These are phyloP conservation scores for Globicephala melas DNA, from an alignment of 2,113 vertebrate genomes.

Conservation along the genomic window DNA sequence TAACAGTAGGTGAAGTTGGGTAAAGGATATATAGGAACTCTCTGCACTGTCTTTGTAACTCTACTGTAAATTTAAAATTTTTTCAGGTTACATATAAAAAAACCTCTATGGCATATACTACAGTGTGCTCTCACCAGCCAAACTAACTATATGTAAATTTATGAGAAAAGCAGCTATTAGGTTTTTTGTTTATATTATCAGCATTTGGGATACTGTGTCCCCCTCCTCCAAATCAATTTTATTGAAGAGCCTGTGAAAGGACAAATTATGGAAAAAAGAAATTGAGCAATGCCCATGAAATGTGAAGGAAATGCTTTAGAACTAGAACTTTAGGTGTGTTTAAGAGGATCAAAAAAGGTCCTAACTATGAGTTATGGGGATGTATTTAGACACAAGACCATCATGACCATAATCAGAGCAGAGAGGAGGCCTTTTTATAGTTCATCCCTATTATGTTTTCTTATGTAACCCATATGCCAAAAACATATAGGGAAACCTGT, in stretches of 20 bases:
- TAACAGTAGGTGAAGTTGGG: neutral
- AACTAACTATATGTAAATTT: neutral
- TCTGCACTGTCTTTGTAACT: neutral
- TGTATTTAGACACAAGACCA: neutral
- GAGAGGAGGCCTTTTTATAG: neutral
- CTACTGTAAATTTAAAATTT: neutral
- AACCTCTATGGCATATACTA: neutral
- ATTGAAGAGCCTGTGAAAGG: neutral
- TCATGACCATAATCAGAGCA: neutral
- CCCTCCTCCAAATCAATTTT: neutral
- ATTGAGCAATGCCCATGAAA: neutral
- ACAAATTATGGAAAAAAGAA: neutral
- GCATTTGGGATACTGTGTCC: neutral
- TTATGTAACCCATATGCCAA: neutral
- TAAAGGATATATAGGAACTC: neutral
- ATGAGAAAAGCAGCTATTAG: neutral
- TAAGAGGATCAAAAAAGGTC: neutral
- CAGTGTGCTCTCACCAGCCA: neutral
- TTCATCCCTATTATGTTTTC: neutral
- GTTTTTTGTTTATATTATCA: neutral
- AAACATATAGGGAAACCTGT: neutral
- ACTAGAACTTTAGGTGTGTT: neutral
- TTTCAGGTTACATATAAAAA: neutral
- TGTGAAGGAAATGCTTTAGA: neutral
- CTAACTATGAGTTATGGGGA: neutral